These are phyloP conservation scores for Drosophila seguyi DNA, from an alignment of 1,140 invertebrate genomes.

Conservation along the genomic window DNA sequence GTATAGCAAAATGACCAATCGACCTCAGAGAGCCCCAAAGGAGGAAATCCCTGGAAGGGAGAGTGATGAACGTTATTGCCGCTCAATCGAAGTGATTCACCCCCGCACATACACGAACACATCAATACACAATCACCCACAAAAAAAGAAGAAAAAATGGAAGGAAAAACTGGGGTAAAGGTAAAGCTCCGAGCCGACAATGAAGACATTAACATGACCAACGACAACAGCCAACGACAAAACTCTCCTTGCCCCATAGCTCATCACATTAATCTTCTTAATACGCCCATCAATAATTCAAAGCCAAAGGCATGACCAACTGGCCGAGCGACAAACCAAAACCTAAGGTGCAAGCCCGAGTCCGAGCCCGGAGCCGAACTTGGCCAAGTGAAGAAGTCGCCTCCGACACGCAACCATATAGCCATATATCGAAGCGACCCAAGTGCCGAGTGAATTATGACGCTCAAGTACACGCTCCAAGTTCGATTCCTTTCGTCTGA, in stretches of 20 bases:
- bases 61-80: slow-evolving; percentile 78
- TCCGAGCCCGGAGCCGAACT: slow-evolving; percentile 11
- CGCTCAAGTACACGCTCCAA: slow-evolving; percentile 52
- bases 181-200: slow-evolving; percentile 75
- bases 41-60: slow-evolving; percentile 25
- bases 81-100: slow-evolving; percentile 63
- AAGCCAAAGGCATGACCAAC: slow-evolving; percentile 77
- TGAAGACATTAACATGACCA: slow-evolving; percentile 83
- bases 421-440: slow-evolving; percentile 35
- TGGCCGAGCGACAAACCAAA: slow-evolving; percentile 24
- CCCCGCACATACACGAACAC: slow-evolving; percentile 19
- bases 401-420: slow-evolving; percentile 57
- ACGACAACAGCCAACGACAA: slow-evolving; percentile 75
- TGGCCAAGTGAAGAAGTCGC: slow-evolving; percentile 67
- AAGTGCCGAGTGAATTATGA: slow-evolving; percentile 79
- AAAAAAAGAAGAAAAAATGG: not conserved
- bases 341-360: slow-evolving; percentile 20
- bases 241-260: slow-evolving; percentile 66
- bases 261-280: slow-evolving; percentile 84
- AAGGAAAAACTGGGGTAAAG: slow-evolving; percentile 48
- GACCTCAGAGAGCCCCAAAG: slow-evolving; percentile 46
- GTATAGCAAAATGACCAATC: slow-evolving; percentile 73
- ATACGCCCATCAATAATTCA: slow-evolving; percentile 84
- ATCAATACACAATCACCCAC: slow-evolving; percentile 27
- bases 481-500: slow-evolving; percentile 41